Percentiles rank a stretch among this genome's conserved stretches.
Evolutionary conservation across 2,888 invertebrate species (phyloP).

Genomic region (Bruchidius siliquastri): DNA sequence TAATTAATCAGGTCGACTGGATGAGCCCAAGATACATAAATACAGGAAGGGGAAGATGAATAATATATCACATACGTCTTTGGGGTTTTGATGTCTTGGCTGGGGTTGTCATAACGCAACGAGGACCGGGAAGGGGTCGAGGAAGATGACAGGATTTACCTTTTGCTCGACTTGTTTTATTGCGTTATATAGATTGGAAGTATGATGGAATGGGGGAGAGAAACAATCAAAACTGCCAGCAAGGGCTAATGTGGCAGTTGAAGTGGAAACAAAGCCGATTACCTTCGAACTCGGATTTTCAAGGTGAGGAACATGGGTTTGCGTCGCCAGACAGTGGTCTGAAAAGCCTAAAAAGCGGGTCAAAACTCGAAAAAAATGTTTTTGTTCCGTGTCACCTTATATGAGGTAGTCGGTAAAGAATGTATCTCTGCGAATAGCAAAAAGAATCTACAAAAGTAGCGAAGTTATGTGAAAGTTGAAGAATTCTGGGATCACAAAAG

Average conservation of each 20-base stretch:
- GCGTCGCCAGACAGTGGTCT: too few relatives aligned
- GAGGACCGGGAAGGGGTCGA: neutral
- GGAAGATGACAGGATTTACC: neutral
- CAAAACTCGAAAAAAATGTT: too few relatives aligned
- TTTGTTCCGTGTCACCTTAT: too few relatives aligned
- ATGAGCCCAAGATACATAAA: neutral
- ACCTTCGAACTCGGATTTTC: neutral
- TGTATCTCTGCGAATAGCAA: too few relatives aligned
- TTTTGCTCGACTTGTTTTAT: neutral
- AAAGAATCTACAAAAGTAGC: too few relatives aligned
- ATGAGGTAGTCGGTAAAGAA: too few relatives aligned
- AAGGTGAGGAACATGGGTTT: neutral
- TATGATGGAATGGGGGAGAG: neutral
- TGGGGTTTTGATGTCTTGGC: neutral
- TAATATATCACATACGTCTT: neutral
- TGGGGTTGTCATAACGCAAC: too few relatives aligned
- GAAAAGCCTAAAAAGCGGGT: too few relatives aligned
- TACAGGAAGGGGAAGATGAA: neutral
- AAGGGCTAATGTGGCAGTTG: neutral
- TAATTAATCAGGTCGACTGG: neutral
- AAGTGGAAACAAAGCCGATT: neutral
- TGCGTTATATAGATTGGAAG: neutral
- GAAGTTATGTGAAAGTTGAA: too few relatives aligned
- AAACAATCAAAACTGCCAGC: neutral
- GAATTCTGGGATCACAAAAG: too few relatives aligned